Evolutionary conservation across 2,888 invertebrate species (phyloP).

Genomic region (Pecten maximus): DNA sequence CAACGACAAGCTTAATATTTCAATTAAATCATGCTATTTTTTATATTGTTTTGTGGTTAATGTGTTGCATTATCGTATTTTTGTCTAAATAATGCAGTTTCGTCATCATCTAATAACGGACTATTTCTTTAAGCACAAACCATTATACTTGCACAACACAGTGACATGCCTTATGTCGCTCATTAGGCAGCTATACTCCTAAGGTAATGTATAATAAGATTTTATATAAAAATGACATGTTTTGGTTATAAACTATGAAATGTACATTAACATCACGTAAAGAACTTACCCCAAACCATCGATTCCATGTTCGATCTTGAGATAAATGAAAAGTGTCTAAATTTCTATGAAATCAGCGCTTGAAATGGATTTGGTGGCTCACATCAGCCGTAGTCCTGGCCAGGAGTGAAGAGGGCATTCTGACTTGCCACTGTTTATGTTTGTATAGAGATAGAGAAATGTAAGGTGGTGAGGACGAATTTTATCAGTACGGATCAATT

Average conservation of each 20-base stretch:
- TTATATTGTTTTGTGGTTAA: too few relatives aligned
- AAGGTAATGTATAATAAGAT: background rate
- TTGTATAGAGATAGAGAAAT: conserved; percentile 29
- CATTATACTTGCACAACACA: too few relatives aligned
- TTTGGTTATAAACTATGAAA: background rate
- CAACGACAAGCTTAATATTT: too few relatives aligned
- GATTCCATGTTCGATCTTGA: background rate
- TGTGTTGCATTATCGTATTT: too few relatives aligned
- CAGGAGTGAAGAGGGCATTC: background rate
- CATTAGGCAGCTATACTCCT: too few relatives aligned
- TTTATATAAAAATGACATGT: background rate
- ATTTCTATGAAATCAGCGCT: background rate
- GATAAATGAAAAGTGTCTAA: background rate
- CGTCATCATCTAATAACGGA: too few relatives aligned
- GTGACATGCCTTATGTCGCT: too few relatives aligned
- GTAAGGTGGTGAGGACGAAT: background rate
- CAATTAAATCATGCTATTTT: too few relatives aligned
- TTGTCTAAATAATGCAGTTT: too few relatives aligned
- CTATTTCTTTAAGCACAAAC: too few relatives aligned
- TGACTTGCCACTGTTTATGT: background rate
- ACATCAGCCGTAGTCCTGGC: background rate
- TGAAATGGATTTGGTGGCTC: background rate
- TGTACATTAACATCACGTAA: background rate
- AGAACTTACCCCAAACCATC: background rate
- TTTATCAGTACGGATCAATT: background rate